phyloP scores from a whole-genome alignment of 2,113 vertebrate species.

The Rutilus rutilus region DNA sequence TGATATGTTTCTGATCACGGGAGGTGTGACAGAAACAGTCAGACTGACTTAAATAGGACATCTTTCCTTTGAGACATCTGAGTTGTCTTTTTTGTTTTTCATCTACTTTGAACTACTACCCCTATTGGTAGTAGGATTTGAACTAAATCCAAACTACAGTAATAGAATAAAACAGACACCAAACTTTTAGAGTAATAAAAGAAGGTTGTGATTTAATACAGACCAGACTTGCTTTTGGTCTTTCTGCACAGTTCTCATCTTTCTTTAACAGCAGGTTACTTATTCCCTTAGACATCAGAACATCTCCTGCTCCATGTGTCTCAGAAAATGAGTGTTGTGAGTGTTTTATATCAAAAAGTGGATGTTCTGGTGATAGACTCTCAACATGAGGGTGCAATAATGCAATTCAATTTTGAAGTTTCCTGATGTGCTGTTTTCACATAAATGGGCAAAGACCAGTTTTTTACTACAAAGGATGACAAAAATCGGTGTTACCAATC shows the following conservation, averaged over 20 bases:
- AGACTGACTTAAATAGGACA: constrained; percentile 40
- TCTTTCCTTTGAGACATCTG: not conserved
- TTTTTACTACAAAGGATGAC: not conserved
- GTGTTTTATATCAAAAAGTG: not conserved
- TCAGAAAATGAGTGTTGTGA: not conserved
- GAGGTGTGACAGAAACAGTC: not conserved
- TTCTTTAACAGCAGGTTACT: not conserved
- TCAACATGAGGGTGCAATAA: constrained; percentile 13
- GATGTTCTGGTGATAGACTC: constrained; percentile 5
- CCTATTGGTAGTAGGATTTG: constrained; percentile 15
- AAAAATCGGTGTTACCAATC: not conserved
- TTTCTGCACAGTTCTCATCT: not conserved
- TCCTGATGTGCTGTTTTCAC: not conserved
- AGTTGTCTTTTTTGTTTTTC: not conserved
- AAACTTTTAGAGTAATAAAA: constrained; percentile 18
- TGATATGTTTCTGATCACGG: constrained; percentile 14
- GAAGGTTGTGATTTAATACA: not conserved
- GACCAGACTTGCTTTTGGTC: not conserved
- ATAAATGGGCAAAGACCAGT: not conserved
- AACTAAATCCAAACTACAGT: not conserved
- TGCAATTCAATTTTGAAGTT: not conserved
- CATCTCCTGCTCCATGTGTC: not conserved
- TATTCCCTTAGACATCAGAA: constrained; percentile 2
- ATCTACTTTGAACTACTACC: constrained; percentile 24
- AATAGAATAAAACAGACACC: constrained; percentile 21